Percentiles rank a stretch among this genome's conserved stretches.
These are phyloP conservation scores for Acleris emargana DNA, from an alignment of 2,888 invertebrate species.

Conservation along the genomic window DNA sequence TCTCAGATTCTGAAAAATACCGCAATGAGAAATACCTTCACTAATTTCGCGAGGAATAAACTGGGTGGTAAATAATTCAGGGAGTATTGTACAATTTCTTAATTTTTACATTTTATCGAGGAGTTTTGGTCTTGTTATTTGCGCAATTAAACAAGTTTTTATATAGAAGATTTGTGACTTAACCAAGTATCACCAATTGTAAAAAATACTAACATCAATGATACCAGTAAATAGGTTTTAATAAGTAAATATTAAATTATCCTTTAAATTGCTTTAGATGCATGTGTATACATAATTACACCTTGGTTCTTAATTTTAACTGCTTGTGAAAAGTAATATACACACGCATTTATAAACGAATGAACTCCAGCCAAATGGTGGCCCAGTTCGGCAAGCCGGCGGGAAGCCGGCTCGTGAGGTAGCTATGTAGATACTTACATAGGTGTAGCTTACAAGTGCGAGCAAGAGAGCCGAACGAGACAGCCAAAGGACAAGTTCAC, in stretches of 20 bases:
- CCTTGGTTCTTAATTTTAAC: neutral
- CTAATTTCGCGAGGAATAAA: neutral
- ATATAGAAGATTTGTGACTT: too few relatives aligned
- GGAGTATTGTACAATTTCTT: neutral
- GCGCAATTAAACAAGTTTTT: too few relatives aligned
- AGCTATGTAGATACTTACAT: neutral
- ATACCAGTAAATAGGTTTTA: too few relatives aligned
- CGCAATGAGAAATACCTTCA: slow-evolving; percentile 10
- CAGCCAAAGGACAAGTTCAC: slow-evolving; percentile 2
- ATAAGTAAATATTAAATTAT: too few relatives aligned
- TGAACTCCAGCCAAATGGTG: slow-evolving; percentile 1
- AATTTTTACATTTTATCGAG: neutral
- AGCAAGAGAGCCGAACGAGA: neutral
- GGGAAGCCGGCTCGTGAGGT: slow-evolving; percentile 5
- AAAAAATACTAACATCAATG: too few relatives aligned
- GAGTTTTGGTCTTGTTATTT: neutral
- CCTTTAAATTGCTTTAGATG: too few relatives aligned
- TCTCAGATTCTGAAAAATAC: slow-evolving; percentile 5
- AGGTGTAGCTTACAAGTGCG: neutral
- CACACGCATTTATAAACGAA: neutral
- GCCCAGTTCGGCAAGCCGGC: neutral
- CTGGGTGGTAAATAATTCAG: neutral
- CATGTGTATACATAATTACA: neutral
- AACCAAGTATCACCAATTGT: too few relatives aligned
- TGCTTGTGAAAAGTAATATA: neutral